Percentiles rank a stretch among this genome's conserved stretches.
Conservation (phyloP, 1,140 invertebrate genomes). For the Scaptomyza pallida region DNA sequence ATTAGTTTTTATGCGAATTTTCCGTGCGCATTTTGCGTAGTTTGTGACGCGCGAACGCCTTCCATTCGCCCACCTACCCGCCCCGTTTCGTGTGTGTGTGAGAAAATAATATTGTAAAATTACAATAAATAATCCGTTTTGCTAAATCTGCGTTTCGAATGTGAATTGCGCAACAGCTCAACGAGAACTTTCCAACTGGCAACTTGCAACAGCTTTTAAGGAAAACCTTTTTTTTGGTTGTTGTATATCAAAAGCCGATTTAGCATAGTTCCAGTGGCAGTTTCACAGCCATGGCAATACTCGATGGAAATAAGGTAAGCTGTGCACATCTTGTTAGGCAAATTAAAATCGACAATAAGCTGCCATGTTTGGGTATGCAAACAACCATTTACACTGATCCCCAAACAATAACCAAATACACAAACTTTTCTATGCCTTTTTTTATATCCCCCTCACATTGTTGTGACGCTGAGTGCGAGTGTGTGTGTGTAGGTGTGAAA, state of each 20-base stretch:
- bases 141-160: conserved; percentile 11
- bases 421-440: conserved; percentile 25
- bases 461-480: conserved; percentile 38
- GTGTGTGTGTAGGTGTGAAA: conserved; percentile 68
- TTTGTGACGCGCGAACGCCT: conserved; percentile 56
- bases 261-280: conserved; percentile 26
- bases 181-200: conserved; percentile 3
- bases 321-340: conserved; percentile 24
- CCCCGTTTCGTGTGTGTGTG: conserved; percentile 16
- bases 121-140: conserved; percentile 25
- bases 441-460: conserved; percentile 13
- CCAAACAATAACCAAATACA: conserved; percentile 16
- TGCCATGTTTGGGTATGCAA: conserved; percentile 10
- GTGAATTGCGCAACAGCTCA: conserved; percentile 42
- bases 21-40: conserved; percentile 52
- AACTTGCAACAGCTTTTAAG: conserved; percentile 8
- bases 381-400: conserved; percentile 18
- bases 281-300: conserved; percentile 37
- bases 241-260: conserved; percentile 33
- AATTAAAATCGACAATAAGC: conserved; percentile 40
- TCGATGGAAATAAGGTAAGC: conserved; percentile 46
- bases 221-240: background rate
- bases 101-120: conserved; percentile 46
- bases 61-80: background rate
- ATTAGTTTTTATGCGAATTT: conserved; percentile 65